Conservation (phyloP, 2,113 vertebrate species). For the Myrmecophaga tridactyla region DNA sequence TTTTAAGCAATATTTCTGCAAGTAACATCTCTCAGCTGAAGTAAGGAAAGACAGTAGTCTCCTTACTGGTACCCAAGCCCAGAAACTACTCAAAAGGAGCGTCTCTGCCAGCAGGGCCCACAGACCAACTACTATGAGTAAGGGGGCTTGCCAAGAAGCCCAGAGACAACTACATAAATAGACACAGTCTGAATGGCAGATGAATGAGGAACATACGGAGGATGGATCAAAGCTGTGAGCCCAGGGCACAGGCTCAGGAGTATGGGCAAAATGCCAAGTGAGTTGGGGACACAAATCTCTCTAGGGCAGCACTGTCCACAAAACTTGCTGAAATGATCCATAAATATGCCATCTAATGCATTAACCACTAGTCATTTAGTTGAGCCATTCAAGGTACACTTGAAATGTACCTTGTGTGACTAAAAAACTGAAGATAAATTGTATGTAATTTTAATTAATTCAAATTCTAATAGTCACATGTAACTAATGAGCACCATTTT, state of each 20-base stretch:
- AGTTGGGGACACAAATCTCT: neutral
- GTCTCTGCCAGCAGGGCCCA: neutral
- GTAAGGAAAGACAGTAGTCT: neutral
- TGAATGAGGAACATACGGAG: neutral
- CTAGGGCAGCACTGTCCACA: neutral
- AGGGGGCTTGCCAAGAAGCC: neutral
- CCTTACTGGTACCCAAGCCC: neutral
- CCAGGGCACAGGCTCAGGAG: neutral
- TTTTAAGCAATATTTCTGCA: conserved; percentile 3
- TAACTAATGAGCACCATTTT: neutral
- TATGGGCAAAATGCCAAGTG: neutral
- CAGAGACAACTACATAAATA: neutral
- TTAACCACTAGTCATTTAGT: neutral
- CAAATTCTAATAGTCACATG: neutral
- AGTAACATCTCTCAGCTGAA: neutral
- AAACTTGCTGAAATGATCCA: neutral
- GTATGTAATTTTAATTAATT: neutral
- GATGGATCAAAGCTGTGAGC: neutral
- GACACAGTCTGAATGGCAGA: neutral
- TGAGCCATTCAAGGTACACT: neutral
- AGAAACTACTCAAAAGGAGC: neutral
- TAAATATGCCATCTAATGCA: neutral
- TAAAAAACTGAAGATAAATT: neutral
- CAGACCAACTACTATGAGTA: neutral
- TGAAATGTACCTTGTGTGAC: neutral